Percentiles rank a stretch among this genome's conserved stretches.
These are phyloP conservation scores for Hetaerina titia DNA, from an alignment of 2,888 invertebrate genomes.

Conservation along the genomic window DNA sequence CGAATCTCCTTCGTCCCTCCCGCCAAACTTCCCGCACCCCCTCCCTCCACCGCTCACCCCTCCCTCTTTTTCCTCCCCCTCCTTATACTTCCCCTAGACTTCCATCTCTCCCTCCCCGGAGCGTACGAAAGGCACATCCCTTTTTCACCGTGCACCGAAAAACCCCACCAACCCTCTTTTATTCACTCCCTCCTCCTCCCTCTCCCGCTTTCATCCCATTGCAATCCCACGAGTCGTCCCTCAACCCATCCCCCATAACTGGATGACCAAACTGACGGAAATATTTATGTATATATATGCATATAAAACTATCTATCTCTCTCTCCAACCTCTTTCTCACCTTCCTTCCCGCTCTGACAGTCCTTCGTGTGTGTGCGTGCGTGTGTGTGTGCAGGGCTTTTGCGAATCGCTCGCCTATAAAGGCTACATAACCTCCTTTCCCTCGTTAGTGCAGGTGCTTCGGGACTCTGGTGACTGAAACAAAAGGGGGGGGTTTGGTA, in stretches of 20 bases:
- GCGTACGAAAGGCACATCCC: slow-evolving; percentile 3
- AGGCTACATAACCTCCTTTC: not conserved
- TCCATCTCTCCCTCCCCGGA: not conserved
- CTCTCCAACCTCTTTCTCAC: not conserved
- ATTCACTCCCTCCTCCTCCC: not conserved
- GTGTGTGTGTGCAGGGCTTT: not conserved
- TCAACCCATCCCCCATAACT: not conserved
- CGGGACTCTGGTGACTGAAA: not conserved
- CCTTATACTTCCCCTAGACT: no score
- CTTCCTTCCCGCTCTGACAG: not conserved
- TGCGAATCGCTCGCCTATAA: slow-evolving; percentile 16
- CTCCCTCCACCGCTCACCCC: not conserved
- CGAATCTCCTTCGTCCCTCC: slow-evolving; percentile 34
- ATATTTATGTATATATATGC: not conserved
- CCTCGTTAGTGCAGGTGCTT: not conserved
- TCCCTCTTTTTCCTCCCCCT: not conserved
- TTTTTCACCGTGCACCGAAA: not conserved
- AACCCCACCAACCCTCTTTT: not conserved
- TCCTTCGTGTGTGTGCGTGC: not conserved
- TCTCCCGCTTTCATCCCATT: not conserved
- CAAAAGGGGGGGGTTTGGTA: not conserved
- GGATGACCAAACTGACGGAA: slow-evolving; percentile 36
- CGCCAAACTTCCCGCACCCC: not conserved
- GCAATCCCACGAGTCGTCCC: slow-evolving; percentile 15
- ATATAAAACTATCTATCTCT: no score